A percentile compares a stretch with the other conserved stretches of the same genome.
phyloP scores from a whole-genome alignment of 1,140 invertebrate species.

The Neotoxoptera formosana region DNA sequence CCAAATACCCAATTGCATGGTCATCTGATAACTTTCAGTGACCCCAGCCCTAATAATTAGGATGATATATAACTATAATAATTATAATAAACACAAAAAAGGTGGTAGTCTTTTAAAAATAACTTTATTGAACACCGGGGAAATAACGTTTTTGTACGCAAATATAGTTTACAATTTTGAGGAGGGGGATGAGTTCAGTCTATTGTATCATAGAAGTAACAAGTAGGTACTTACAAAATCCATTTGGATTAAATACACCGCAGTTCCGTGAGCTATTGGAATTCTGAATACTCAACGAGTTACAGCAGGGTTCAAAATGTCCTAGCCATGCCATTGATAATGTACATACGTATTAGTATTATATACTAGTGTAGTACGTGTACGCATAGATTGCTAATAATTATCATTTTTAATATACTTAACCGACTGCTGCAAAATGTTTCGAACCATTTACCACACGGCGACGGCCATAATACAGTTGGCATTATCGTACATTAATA shows the following conservation, averaged over 20 bases:
- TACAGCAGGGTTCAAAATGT: not conserved
- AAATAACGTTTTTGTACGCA: not conserved
- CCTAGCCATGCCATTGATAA: not conserved
- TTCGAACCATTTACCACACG: constrained; percentile 7
- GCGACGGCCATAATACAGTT: not conserved
- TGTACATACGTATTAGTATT: too few relatives aligned
- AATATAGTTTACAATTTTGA: not conserved
- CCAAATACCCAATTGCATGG: not conserved
- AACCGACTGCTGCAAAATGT: not conserved
- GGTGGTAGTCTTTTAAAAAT: not conserved
- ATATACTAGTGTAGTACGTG: not conserved
- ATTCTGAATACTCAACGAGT: not conserved
- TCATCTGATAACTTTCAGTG: not conserved
- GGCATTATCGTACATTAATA: not conserved
- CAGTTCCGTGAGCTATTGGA: not conserved
- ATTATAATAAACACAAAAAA: too few relatives aligned
- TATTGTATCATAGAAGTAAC: not conserved
- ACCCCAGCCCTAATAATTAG: not conserved
- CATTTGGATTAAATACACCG: not conserved
- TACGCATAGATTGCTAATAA: not conserved
- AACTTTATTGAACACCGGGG: not conserved
- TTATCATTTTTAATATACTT: not conserved
- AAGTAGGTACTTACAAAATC: not conserved
- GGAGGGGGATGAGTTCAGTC: not conserved
- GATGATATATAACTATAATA: too few relatives aligned